phyloP scores from a whole-genome alignment of 2,797 vertebrate species.

The Coranthus polyacanthus region DNA sequence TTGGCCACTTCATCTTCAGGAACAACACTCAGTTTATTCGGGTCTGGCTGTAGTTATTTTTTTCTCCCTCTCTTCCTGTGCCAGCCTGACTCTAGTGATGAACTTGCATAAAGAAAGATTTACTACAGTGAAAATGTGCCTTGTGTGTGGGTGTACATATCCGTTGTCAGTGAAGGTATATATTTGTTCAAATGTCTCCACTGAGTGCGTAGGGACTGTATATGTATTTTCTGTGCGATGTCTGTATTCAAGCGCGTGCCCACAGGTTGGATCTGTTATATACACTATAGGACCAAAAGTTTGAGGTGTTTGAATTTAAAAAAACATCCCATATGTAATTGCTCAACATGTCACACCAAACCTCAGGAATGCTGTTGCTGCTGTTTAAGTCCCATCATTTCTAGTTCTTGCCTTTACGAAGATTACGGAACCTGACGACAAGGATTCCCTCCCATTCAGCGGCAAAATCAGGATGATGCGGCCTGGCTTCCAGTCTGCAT shows the following conservation, averaged over 20 bases:
- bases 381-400: too few relatives aligned
- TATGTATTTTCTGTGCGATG: not conserved
- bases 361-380: too few relatives aligned
- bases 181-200: slow-evolving; percentile 4
- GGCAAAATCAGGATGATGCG: too few relatives aligned
- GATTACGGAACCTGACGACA: too few relatives aligned
- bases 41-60: slow-evolving; percentile 3
- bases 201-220: not conserved
- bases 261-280: not conserved
- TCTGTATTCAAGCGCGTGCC: not conserved
- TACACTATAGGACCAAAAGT: too few relatives aligned
- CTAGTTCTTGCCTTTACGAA: too few relatives aligned
- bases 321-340: too few relatives aligned
- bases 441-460: too few relatives aligned
- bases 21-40: slow-evolving; percentile 42
- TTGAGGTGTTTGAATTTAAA: too few relatives aligned
- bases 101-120: slow-evolving; percentile 23
- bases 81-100: slow-evolving; percentile 20
- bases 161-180: slow-evolving; percentile 6
- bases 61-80: not conserved
- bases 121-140: not conserved
- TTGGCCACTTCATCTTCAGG: slow-evolving; percentile 62
- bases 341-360: too few relatives aligned
- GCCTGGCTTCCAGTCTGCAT: too few relatives aligned
- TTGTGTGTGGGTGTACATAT: slow-evolving; percentile 12